Evolutionary conservation across 2,888 invertebrate species (phyloP), one percentile per base, ranked within the genome.

Genomic region (Drosophila mettleri): DNA sequence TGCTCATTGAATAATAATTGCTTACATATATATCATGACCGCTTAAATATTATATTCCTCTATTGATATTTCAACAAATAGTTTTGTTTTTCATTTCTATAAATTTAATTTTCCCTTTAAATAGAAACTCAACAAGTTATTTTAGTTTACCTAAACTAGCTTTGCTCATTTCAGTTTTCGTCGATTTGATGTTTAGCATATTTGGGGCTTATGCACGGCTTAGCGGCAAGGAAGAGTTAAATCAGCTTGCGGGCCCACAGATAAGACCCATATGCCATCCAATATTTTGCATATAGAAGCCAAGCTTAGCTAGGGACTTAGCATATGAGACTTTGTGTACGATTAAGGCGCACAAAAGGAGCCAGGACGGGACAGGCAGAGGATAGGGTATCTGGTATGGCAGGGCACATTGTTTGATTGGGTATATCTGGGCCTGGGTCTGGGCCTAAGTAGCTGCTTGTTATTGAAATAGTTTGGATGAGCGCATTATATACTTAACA

Each of bases 401-500:
- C 16, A 10, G 4, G 34, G 20, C 49, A 49, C 80, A 80, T 80
- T 80, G 78, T 77, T 76, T 79, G 70, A 78, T 81, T 82, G 77
- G 68, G 63, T 38, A 60, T 60, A 62, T 60, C 36, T 63, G 53
- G 61, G 39, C 52, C 60, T 67, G 53, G 61, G 39, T 48, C 60
- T 67, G 59, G 61, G 74, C 64, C 78, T 76, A 81, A 62, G 74
- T 57, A 73, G 67, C 54, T 27, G 74, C 70, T 75, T 84, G 78
- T 85, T 85, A 78, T 85, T 82, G 78, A 86, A 86, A 86, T 78
- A 78, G 76, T 76, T 64, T 69, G 83, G 86, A 85, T 89, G 88
- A 89, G 86, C 81, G 86, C 88, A 89, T 89, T 89, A 89, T 77
- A 83, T 83, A 84, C 84, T 90, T 90, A 90, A 89, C 91, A 90